Base-by-base conservation (phyloP, 2,888 invertebrate genomes). In the Furcula furcula region DNA sequence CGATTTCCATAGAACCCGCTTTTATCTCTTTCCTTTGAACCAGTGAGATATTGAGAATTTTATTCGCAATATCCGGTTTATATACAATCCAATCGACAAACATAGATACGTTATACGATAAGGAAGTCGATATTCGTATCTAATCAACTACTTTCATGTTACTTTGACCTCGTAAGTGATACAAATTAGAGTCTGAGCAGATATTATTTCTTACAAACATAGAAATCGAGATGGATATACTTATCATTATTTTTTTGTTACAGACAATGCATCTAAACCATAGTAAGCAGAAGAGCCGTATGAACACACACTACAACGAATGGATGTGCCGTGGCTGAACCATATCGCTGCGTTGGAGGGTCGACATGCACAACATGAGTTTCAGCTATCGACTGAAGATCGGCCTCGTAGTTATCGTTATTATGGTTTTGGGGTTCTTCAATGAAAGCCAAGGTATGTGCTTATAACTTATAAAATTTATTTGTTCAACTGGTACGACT, bases 371-470 rank as follows among this genome's bases (percentile, higher is more conserved):
- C 55, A 63, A 76, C 32, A 66, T 69, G 68, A 62, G 61, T 47
- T 59, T 79, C 55, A 73, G 77, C 51, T 82, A 79, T 65, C 75
- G 80, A 53, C 64, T 86, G 48, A 76, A 84, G 66, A 67, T 82
- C 44, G 80, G 84, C 34, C 55, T 83, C 20, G 49, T 76, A 2
- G 73, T 85, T 37, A 76, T 86, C 19, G 62, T 85, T 28, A 75
- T 82, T 26, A 81, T 83, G 76, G 77, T 84, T 38, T 67, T 84
- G 11, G 85, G 85, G 14, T 76, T 83, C 58, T 82, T 86, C 49
- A 82, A 81, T 51, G 84, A 85, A 45, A 86, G 85, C 47, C 84
- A 84, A 68, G 86, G 87, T 85, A 43, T 51, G 65, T 21, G 29
- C 10, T 21, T 21, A n/a, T n/a, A n/a, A n/a, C n/a, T n/a, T n/a